Conservation (phyloP, 2,113 vertebrate genomes). For the Thamnaconus septentrionalis region DNA sequence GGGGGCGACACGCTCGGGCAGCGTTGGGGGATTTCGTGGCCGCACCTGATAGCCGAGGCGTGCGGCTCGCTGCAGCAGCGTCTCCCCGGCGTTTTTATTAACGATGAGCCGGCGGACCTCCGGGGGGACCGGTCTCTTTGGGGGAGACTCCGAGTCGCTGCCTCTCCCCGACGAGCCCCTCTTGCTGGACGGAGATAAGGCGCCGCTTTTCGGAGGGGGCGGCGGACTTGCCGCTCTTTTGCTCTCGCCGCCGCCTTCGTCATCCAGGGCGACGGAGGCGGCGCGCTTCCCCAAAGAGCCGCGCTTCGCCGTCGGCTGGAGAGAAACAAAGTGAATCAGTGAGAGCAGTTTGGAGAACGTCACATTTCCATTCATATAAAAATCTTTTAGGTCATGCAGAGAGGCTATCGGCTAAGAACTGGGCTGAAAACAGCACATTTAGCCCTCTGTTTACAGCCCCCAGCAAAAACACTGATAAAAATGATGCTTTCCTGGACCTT, state of each 20-base stretch:
- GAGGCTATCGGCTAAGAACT: too few species aligned
- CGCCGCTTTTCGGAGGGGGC: slow-evolving; percentile 55
- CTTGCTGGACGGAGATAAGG: slow-evolving; percentile 69
- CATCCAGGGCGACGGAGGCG: slow-evolving; percentile 46
- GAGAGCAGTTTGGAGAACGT: slow-evolving; percentile 15
- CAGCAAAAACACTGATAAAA: too few species aligned
- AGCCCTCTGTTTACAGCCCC: too few species aligned
- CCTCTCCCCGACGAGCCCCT: slow-evolving; percentile 71
- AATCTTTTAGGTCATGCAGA: too few species aligned
- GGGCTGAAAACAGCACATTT: too few species aligned
- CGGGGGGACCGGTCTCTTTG: slow-evolving; percentile 81
- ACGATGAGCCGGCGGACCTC: slow-evolving; percentile 94
- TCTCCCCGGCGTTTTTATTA: slow-evolving; percentile 97
- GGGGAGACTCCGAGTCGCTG: slow-evolving; percentile 71
- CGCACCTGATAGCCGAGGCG: slow-evolving; percentile 93
- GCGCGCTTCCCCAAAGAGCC: slow-evolving; percentile 66
- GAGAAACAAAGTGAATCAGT: slow-evolving; percentile 34
- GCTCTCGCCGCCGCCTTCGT: slow-evolving; percentile 69
- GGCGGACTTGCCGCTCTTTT: slow-evolving; percentile 76
- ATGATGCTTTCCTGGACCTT: too few species aligned
- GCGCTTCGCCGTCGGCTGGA: slow-evolving; percentile 71
- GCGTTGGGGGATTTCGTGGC: too few species aligned
- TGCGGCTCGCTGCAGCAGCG: slow-evolving; percentile 91
- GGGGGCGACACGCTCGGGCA: neutral
- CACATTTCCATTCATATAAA: too few species aligned